These are phyloP conservation scores for Caloenas nicobarica DNA, from an alignment of 2,113 vertebrate genomes.

Conservation along the genomic window DNA sequence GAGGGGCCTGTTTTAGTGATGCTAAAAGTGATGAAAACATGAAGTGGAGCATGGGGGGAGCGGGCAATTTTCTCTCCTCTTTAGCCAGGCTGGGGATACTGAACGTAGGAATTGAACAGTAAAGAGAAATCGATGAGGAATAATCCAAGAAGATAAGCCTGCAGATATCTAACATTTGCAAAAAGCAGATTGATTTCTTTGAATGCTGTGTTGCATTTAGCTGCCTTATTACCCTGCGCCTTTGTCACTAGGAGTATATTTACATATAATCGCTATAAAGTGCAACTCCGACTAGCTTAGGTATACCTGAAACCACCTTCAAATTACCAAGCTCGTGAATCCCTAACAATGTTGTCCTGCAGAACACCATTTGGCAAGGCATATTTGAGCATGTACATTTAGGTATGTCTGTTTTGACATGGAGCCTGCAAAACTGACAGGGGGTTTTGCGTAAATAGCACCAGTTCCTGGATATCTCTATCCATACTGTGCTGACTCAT, in stretches of 20 bases:
- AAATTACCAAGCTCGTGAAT: background rate
- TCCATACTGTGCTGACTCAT: background rate
- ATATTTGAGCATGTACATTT: accelerated
- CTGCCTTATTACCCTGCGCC: background rate
- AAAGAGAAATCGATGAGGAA: background rate
- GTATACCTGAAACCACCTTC: background rate
- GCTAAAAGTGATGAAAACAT: background rate
- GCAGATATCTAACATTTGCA: background rate
- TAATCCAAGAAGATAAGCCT: background rate
- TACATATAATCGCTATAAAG: background rate
- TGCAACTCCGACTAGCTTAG: accelerated
- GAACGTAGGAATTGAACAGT: background rate
- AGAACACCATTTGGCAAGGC: background rate
- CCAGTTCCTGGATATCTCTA: background rate
- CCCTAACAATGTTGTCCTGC: background rate
- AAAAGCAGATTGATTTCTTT: background rate
- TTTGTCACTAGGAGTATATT: background rate
- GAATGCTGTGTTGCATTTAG: background rate
- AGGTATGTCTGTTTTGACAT: background rate
- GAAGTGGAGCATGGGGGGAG: background rate
- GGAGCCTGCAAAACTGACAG: background rate
- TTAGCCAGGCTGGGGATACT: background rate
- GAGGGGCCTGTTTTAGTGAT: background rate
- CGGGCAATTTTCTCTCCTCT: background rate
- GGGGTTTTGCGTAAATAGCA: background rate